Conservation (phyloP, 2,113 vertebrate genomes). For the Sterrhoptilus dennistouni region DNA sequence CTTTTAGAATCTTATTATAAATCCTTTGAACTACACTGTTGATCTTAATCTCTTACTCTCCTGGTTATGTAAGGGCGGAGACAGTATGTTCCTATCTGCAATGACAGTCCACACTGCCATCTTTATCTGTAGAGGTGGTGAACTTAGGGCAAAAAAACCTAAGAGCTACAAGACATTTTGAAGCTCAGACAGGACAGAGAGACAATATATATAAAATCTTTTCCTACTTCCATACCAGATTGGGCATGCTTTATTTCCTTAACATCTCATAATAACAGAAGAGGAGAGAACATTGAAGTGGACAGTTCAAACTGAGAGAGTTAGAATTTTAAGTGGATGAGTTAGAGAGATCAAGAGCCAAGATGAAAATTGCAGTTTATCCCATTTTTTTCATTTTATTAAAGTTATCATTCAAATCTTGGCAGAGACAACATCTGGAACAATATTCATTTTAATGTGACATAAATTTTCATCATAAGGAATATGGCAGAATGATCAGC, state of each 20-base stretch:
- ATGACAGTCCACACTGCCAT: not conserved
- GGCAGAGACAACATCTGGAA: slow-evolving; percentile 24
- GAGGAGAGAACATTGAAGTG: not conserved
- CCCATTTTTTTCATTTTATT: not conserved
- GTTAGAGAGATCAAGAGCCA: not conserved
- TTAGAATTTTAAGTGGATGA: not conserved
- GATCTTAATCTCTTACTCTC: not conserved
- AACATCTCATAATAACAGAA: not conserved
- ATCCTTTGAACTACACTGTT: not conserved
- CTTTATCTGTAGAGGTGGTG: not conserved
- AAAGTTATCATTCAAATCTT: slow-evolving; percentile 14
- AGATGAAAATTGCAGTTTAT: not conserved
- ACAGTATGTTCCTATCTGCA: not conserved
- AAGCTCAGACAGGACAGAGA: not conserved
- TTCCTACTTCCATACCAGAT: not conserved
- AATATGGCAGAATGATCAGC: slow-evolving; percentile 3
- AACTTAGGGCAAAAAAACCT: not conserved
- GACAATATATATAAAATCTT: not conserved
- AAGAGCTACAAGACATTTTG: not conserved
- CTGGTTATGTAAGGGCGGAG: not conserved
- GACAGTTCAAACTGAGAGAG: not conserved
- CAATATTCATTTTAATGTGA: slow-evolving; percentile 11
- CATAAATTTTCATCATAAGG: slow-evolving; percentile 18
- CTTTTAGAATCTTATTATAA: not conserved
- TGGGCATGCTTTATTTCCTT: not conserved